Base-by-base conservation (phyloP, 37 sponge, comb jelly and placozoan genomes). In the Dysidea cf. avara region DNA sequence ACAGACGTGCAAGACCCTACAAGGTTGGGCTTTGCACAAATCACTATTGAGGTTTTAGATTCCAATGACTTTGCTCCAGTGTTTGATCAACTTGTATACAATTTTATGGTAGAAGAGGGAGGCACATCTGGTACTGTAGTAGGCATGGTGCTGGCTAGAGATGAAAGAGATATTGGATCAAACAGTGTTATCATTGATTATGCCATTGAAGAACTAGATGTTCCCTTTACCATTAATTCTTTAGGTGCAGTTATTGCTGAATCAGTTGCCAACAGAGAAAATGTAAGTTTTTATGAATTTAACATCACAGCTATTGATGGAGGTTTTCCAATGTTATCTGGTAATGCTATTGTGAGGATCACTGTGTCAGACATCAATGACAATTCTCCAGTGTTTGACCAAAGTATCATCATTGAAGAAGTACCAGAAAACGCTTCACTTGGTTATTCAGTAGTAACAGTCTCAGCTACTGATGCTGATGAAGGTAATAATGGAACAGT, bases 291-390 rank as follows among this genome's bases (percentile, higher is more conserved):
- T 2, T 72, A 80, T 29, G 24, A 49, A 0, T 66, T 84, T 13
- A 56, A 46, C 1, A 77, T 90, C n/a, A 25, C 66, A 25, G 91
- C 91, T 33, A 76, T 46, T 21, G 91, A 90, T 61, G 74, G 60
- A 13, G 91, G 91, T 1, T 53, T 34, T 30, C 85, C 91, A 0
- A 29, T 82, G 24, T 72, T 76, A 0, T 58, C 83, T 48, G 78
- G 77, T n/a, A 60, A 69, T 21, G 68, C 72, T n/a, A 39, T 21
- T 13, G 65, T 82, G 31, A 82, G 71, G 7, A 67, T 91, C 28
- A 69, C 53, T 2, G 64, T 91, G 2, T 51, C 56, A 40, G 82
- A 91, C 60, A 53, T 64, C 39, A 90, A 90, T 30, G 86, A 84
- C 31, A 74, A 85, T 16, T 18, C 69, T 16, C 91, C 91, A 28